A percentile compares a stretch with the other conserved stretches of the same genome.
Conservation (phyloP, 2,888 invertebrate species). For the Acanthoscelides obtectus region DNA sequence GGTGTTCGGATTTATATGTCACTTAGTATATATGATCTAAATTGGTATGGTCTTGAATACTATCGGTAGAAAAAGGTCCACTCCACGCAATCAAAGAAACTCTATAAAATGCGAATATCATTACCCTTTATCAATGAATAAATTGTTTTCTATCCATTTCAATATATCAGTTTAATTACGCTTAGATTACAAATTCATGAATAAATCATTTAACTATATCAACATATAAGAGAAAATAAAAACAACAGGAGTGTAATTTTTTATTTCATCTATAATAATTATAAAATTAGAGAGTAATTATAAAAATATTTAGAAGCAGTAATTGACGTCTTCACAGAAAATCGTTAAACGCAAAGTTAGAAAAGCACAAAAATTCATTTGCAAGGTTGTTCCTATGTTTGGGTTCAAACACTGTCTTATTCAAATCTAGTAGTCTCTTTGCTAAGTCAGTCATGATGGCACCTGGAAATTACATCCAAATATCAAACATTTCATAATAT, state of each 20-base stretch:
- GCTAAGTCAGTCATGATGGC: slow-evolving; percentile 73
- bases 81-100: not conserved
- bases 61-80: not conserved
- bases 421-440: slow-evolving; percentile 57
- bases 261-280: too few species aligned
- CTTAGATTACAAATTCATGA: not conserved
- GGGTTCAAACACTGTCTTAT: slow-evolving; percentile 69
- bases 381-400: slow-evolving; percentile 84
- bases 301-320: not conserved
- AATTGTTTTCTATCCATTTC: not conserved
- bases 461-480: slow-evolving; percentile 48
- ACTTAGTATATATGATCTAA: too few species aligned
- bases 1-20: too few species aligned
- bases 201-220: not conserved
- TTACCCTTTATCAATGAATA: not conserved
- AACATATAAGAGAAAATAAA: too few species aligned
- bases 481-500: not conserved
- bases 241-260: too few species aligned
- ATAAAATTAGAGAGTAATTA: not conserved
- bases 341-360: slow-evolving; percentile 75
- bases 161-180: not conserved
- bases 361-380: slow-evolving; percentile 88
- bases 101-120: not conserved
- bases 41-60: too few species aligned
- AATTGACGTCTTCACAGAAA: slow-evolving; percentile 21